Base-by-base conservation (phyloP, 2,797 vertebrate species). In the Oreochromis grahami region DNA sequence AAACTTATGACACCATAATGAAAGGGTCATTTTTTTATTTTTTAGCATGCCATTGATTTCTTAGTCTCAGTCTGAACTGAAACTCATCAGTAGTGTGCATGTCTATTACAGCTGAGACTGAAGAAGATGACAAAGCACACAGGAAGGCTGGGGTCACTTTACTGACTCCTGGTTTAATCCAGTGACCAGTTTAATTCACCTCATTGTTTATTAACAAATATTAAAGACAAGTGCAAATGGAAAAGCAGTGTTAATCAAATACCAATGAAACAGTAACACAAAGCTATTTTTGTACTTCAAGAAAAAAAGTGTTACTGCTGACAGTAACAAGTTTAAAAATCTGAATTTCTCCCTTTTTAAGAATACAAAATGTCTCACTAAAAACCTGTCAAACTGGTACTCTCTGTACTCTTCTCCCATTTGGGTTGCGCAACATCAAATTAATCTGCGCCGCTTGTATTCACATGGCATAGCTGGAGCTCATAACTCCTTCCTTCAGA, bases 401-500 rank as follows among this genome's bases (percentile, higher is more conserved):
- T 56, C 48, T 24, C 36, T 74, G 74, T 50, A 3, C 19, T 70
- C 15, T 55, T 52, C 53, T 60, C 43, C 13, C 78, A 36, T 68
- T 58, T 82, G 50, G 43, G 45, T 63, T 86, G 53, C 19, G 11
- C 74, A 34, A 56, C 79, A 77, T 74, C 11, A 56, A 36, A 36
- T 86, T 70, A 14, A 53, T 65, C 77, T 77, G 76, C 63, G 6
- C 43, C 6, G 7, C 77, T 79, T 63, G n/a, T 72, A 6, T 81
- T 76, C 56, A 52, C 34, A 32, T 19, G 12, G 12, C 15, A 8
- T 19, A 26, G 21, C 32, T 43, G 24, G 2, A 76, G 43, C 51
- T 48, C 60, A 36, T 83, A 72, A 89, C 77, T 88, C 53, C 80
- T 80, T 77, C 21, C 48, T 78, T 76, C 78, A 84, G 68, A 19